Base-by-base conservation (phyloP, 2,113 vertebrate genomes). In the Ceyx melanurus region DNA sequence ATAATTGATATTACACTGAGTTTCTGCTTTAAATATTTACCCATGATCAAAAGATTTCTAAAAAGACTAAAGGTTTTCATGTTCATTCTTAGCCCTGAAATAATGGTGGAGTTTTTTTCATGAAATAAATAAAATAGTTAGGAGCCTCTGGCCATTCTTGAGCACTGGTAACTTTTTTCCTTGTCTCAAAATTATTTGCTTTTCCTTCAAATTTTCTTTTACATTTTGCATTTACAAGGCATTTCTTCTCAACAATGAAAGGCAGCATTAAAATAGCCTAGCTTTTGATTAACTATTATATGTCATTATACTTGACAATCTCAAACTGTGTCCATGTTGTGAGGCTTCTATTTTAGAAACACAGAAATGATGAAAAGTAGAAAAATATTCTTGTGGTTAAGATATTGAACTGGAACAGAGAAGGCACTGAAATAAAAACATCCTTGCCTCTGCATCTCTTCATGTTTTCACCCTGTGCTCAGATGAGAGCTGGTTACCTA, bases 21-120 rank as follows among this genome's bases (percentile, higher is more conserved):
- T 83, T 71, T 79, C 57, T 92, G 22, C 15, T 92, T 94, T 60
- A 81, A 74, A 80, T 77, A 88, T 85, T 82, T 83, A 83, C 33
- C 17, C 33, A 3, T 43, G 22, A 51, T 81, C 25, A 86, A 62
- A 78, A 72, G 5, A 4, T 70, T 94, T 88, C 18, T 88, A 67
- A 57, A 61, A 56, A 43, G 6, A 53, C 28, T 74, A 50, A 70
- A 73, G 5, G 8, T 74, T 81, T 85, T 58, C 9, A 31, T 54
- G 17, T 67, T 74, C 17, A 35, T 62, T 83, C 35, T 92, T 51
- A 68, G 20, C 4, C 9, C 12, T 73, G 22, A 6, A 53, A 58
- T 29, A 6, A 29, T 4, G 40, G 4, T 0, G 18, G 37, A n/a
- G 31, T 50, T 71, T 25, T 65, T 58, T 53, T 16, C 4, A n/a